Percentiles rank a stretch among this genome's conserved stretches.
Evolutionary conservation across 2,888 invertebrate genomes (phyloP).

Genomic region (Pristionchus fissidentatus): DNA sequence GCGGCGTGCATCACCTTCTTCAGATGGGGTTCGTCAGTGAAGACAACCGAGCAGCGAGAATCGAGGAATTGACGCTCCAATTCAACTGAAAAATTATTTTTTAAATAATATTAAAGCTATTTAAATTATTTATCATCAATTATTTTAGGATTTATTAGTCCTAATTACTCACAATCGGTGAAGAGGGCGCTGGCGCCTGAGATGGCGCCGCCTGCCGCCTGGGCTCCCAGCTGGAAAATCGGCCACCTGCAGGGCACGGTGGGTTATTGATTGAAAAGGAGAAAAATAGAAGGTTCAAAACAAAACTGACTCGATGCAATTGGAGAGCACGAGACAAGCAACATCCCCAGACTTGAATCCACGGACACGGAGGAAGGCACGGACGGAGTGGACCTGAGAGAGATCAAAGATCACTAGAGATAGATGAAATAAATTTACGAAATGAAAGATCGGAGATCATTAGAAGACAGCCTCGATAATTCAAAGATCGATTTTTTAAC

Average conservation of each 20-base stretch:
- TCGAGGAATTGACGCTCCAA: conserved; percentile 62
- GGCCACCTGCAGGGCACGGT: conserved; percentile 13
- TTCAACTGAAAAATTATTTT: conserved; percentile 54
- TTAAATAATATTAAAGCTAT: background rate
- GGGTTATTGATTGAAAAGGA: background rate
- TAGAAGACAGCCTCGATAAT: background rate
- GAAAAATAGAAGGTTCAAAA: background rate
- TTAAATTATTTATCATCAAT: background rate
- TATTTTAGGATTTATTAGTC: background rate
- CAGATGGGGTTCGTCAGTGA: conserved; percentile 57
- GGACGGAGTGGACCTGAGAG: conserved; percentile 53
- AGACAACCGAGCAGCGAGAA: conserved; percentile 57
- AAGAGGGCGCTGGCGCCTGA: conserved; percentile 66
- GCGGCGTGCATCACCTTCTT: conserved; percentile 52
- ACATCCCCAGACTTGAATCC: conserved; percentile 60
- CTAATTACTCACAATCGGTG: conserved; percentile 60
- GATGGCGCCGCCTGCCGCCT: conserved; percentile 60
- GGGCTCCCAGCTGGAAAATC: conserved; percentile 51
- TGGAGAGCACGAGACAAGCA: conserved; percentile 66
- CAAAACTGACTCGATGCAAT: conserved; percentile 61
- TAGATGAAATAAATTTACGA: no score
- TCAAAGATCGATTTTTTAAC: no score
- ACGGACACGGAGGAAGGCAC: conserved; percentile 56
- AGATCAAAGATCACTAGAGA: conserved; percentile 32
- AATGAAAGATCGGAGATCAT: background rate